Percentiles rank a stretch among this genome's conserved stretches.
Conservation (phyloP, 2,888 invertebrate species). For the Nebria brevicollis region DNA sequence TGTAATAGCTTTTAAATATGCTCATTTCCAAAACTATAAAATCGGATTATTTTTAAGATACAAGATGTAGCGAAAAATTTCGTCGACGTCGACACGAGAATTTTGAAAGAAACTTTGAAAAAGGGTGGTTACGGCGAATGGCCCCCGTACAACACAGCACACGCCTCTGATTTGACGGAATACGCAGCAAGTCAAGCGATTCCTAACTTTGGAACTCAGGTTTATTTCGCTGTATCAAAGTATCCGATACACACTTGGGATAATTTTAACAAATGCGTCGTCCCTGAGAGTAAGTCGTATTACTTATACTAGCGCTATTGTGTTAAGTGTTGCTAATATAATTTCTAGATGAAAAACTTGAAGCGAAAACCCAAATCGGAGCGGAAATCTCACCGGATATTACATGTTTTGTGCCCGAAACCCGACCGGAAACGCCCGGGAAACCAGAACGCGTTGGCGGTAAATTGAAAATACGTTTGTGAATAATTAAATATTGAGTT, state of each 20-base stretch:
- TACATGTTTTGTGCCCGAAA: conserved; percentile 22
- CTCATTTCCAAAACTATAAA: conserved; percentile 13
- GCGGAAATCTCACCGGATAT: conserved; percentile 23
- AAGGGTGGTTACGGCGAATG: conserved; percentile 55
- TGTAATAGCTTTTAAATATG: background rate
- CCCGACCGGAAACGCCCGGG: conserved; percentile 6
- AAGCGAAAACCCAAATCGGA: conserved; percentile 2
- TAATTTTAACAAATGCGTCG: conserved; percentile 56
- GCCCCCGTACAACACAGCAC: conserved; percentile 58
- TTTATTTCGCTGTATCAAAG: conserved; percentile 64
- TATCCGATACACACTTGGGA: conserved; percentile 63
- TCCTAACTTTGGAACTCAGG: conserved; percentile 64
- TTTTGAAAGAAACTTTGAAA: conserved; percentile 45
- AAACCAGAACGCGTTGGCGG: background rate
- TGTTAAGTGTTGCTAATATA: background rate
- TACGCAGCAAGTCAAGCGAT: conserved; percentile 65
- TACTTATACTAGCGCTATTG: background rate
- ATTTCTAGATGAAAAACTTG: background rate
- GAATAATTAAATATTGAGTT: background rate
- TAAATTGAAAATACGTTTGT: background rate
- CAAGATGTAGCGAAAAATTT: conserved; percentile 58
- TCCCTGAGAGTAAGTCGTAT: conserved; percentile 55
- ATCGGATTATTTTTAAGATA: conserved; percentile 50
- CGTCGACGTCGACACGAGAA: conserved; percentile 55
- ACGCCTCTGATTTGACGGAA: conserved; percentile 62